A percentile compares a stretch with the other conserved stretches of the same genome.
Conservation (phyloP, 2,797 vertebrate genomes). For the Cynopterus sphinx region DNA sequence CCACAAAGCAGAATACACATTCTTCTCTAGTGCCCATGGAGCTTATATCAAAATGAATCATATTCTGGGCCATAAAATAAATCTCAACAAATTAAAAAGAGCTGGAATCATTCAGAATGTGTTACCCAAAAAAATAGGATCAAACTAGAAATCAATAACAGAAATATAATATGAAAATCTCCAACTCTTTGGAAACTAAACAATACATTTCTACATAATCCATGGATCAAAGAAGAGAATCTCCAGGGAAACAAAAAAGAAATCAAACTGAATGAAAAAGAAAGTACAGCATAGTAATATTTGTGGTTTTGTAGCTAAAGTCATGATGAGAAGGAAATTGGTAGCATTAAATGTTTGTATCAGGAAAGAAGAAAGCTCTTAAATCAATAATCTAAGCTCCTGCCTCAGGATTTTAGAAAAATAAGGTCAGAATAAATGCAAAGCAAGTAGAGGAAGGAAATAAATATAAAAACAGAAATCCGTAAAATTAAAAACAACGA, state of each 20-base stretch:
- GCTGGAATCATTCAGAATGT: not conserved
- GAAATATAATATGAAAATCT: not conserved
- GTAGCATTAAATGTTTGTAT: not conserved
- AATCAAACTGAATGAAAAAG: not conserved
- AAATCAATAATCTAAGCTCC: not conserved
- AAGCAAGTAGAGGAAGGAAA: not conserved
- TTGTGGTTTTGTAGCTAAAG: not conserved
- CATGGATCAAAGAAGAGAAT: not conserved
- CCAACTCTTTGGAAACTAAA: not conserved
- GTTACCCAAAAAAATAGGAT: constrained; percentile 1
- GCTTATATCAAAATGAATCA: not conserved
- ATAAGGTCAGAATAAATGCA: not conserved
- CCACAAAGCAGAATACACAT: not conserved
- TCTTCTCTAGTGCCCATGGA: not conserved
- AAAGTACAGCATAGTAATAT: not conserved
- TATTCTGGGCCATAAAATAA: not conserved
- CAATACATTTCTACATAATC: not conserved
- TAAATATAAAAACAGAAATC: not conserved
- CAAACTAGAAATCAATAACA: not conserved
- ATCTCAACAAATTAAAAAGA: constrained; percentile 11
- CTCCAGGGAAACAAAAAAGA: not conserved
- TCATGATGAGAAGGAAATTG: not conserved
- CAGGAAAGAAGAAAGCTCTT: not conserved
- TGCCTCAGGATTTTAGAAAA: not conserved
- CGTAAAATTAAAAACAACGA: not conserved